Conservation (phyloP, 2,797 vertebrate genomes). For the Dendrocincla fuliginosa region DNA sequence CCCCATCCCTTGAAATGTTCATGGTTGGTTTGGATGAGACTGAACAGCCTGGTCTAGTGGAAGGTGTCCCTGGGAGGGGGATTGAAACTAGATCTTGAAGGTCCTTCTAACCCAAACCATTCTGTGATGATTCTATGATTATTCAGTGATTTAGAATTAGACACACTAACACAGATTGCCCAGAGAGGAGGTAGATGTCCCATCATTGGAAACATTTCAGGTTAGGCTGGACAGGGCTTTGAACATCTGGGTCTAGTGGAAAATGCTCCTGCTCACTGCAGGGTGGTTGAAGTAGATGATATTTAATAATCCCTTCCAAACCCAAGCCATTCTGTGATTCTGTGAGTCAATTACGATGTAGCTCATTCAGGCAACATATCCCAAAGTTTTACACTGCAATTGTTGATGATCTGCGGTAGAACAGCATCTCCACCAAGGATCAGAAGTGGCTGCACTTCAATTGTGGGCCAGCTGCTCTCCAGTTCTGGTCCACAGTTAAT, state of each 20-base stretch:
- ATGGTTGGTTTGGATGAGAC: not conserved
- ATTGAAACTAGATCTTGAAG: not conserved
- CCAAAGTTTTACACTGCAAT: not conserved
- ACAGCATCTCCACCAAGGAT: not conserved
- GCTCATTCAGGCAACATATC: accelerated
- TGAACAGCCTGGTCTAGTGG: accelerated
- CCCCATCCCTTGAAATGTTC: not conserved
- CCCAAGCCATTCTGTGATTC: not conserved
- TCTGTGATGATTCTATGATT: not conserved
- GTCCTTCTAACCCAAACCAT: not conserved
- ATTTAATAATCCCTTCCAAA: not conserved
- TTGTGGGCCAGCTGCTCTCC: not conserved
- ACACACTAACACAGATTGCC: too few relatives aligned
- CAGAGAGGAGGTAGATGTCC: not conserved
- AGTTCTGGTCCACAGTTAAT: not conserved
- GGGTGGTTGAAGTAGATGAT: not conserved
- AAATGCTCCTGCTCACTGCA: not conserved
- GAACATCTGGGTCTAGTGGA: not conserved
- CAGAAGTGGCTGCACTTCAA: not conserved
- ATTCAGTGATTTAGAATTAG: not conserved
- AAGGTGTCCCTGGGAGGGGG: not conserved
- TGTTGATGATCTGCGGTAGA: not conserved
- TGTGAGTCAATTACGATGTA: accelerated
- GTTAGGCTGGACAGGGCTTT: not conserved
- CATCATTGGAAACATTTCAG: not conserved